Conservation (phyloP, 2,797 vertebrate species). For the Myoxocephalus aenaeus region DNA sequence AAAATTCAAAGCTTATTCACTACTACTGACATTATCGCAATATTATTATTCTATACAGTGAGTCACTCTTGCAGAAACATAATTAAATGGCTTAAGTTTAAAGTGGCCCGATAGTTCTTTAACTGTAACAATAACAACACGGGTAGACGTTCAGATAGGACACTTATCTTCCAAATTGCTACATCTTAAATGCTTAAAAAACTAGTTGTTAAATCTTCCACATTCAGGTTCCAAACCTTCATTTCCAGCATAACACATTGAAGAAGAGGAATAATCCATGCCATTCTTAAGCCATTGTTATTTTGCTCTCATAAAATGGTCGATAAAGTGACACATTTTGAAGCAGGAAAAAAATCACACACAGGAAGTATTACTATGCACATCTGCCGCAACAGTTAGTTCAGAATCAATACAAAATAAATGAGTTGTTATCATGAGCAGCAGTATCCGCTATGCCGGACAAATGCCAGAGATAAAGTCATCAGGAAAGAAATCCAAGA, state of each 20-base stretch:
- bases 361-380: background rate
- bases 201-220: background rate
- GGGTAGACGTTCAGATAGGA: background rate
- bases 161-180: background rate
- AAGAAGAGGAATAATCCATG: background rate
- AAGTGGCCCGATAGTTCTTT: background rate
- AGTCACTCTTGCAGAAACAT: background rate
- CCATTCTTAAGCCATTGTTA: background rate
- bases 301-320: background rate
- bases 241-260: background rate
- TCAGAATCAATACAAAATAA: slow-evolving; percentile 17
- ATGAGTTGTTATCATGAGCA: slow-evolving; percentile 14
- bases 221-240: background rate
- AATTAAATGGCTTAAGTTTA: background rate
- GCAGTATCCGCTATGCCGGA: background rate
- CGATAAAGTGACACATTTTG: background rate
- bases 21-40: background rate
- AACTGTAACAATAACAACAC: background rate
- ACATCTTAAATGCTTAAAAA: background rate
- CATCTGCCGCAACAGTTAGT: slow-evolving; percentile 1
- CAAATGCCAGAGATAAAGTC: slow-evolving; percentile 27
- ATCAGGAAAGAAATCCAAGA: slow-evolving; percentile 22
- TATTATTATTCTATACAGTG: background rate
- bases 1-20: slow-evolving; percentile 4
- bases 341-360: background rate